Conservation (phyloP, 2,888 invertebrate genomes). For the Formica aserva region DNA sequence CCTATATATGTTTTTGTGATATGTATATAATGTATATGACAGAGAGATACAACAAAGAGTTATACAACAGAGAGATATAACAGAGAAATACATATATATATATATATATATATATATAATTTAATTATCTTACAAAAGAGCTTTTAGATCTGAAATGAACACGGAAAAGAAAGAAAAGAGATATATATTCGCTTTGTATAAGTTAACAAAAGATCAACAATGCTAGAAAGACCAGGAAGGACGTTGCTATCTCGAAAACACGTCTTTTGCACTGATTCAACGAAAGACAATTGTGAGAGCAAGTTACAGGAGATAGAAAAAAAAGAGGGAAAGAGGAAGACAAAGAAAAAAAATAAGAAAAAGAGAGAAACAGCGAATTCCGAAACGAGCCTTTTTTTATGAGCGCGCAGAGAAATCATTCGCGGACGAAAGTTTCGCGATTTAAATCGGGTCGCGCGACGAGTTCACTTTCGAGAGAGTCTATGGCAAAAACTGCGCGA, state of each 20-base stretch:
- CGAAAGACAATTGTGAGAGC: constrained; percentile 56
- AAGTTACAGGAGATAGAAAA: constrained; percentile 36
- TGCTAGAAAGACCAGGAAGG: background rate
- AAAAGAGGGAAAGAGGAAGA: constrained; percentile 27
- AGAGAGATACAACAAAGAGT: no score
- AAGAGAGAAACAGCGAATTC: constrained; percentile 33
- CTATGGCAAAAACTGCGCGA: constrained; percentile 34
- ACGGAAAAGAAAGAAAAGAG: background rate
- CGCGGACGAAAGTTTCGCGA: constrained; percentile 69
- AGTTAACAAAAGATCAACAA: constrained; percentile 10
- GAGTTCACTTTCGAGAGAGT: constrained; percentile 72
- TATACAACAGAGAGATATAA: no score
- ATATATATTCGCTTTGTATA: constrained; percentile 1
- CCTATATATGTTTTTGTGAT: background rate
- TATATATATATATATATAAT: background rate
- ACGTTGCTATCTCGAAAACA: constrained; percentile 18
- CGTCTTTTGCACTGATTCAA: constrained; percentile 43
- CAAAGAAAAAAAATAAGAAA: constrained; percentile 19
- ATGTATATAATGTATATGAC: background rate
- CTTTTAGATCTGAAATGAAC: background rate
- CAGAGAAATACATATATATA: no score
- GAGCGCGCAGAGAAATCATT: constrained; percentile 69
- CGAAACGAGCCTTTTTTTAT: constrained; percentile 58
- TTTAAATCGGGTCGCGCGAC: constrained; percentile 70
- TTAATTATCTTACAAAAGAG: background rate